Conservation (phyloP, 1,140 invertebrate genomes). For the Papilio xuthus region DNA sequence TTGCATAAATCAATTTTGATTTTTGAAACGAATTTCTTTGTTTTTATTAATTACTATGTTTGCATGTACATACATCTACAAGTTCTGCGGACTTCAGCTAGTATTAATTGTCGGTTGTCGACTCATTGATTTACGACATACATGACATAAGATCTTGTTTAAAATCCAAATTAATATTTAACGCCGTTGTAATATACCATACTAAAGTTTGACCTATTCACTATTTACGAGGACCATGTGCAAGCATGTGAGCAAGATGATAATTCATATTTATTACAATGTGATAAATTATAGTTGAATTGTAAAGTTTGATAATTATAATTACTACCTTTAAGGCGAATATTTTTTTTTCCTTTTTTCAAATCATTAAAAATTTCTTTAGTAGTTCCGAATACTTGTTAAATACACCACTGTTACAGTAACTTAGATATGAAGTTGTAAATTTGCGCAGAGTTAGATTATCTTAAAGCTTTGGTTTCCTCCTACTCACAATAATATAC, state of each 20-base stretch:
- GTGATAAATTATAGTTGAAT: not conserved
- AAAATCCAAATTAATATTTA: not conserved
- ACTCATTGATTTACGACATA: not conserved
- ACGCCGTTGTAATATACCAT: not conserved
- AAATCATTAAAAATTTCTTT: no score
- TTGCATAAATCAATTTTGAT: not conserved
- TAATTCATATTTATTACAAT: slow-evolving; percentile 8
- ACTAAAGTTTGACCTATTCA: not conserved
- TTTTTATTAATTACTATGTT: not conserved
- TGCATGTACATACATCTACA: no score
- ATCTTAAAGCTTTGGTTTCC: not conserved
- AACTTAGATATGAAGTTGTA: not conserved
- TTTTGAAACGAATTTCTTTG: not conserved
- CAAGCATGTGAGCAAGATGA: not conserved
- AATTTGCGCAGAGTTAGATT: not conserved
- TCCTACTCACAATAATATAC: no score
- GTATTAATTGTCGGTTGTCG: not conserved
- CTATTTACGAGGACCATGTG: not conserved
- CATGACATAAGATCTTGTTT: not conserved
- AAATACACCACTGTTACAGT: not conserved
- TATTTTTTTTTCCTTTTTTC: not conserved
- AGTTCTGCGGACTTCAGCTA: no score
- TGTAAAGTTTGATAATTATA: not conserved
- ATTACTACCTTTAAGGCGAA: not conserved
- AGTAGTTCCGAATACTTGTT: no score